Percentiles rank a stretch among this genome's conserved stretches.
Evolutionary conservation across 2,797 vertebrate species (phyloP).

Genomic region (Channallabes apus): DNA sequence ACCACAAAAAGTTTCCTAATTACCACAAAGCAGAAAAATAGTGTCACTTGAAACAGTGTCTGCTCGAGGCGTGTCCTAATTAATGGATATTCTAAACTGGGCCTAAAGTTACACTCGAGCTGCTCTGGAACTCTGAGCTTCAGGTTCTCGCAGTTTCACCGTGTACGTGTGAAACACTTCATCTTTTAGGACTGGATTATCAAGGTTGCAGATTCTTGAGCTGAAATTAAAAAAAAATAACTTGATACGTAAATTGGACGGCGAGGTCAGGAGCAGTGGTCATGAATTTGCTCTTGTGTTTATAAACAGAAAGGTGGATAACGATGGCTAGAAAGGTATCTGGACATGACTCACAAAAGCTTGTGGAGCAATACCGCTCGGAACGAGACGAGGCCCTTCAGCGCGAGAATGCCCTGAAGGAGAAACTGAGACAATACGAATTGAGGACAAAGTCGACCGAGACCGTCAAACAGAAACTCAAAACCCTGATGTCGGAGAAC

Average conservation of each 20-base stretch:
- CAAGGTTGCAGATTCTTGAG: neutral
- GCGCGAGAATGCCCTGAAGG: constrained; percentile 70
- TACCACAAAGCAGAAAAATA: constrained; percentile 66
- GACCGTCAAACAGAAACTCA: constrained; percentile 75
- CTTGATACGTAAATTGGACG: no score
- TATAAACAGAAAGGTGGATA: neutral
- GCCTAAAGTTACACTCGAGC: constrained; percentile 79
- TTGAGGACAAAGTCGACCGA: constrained; percentile 72
- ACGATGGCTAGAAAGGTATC: constrained; percentile 74
- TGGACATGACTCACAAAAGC: constrained; percentile 76
- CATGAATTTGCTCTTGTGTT: constrained; percentile 21
- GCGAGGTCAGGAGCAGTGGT: neutral
- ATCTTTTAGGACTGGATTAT: neutral
- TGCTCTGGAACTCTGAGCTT: constrained; percentile 61
- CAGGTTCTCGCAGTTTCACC: constrained; percentile 35
- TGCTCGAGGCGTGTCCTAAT: constrained; percentile 74
- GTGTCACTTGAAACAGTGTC: constrained; percentile 78
- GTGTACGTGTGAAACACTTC: neutral
- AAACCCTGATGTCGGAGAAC: constrained; percentile 72
- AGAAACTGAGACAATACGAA: constrained; percentile 75
- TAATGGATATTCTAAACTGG: constrained; percentile 83
- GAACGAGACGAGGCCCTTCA: constrained; percentile 79
- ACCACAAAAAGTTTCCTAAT: constrained; percentile 61
- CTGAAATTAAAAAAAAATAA: neutral
- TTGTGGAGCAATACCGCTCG: constrained; percentile 77